These are phyloP conservation scores for Camponotus fellah DNA, from an alignment of 2,888 invertebrate genomes.

Conservation along the genomic window DNA sequence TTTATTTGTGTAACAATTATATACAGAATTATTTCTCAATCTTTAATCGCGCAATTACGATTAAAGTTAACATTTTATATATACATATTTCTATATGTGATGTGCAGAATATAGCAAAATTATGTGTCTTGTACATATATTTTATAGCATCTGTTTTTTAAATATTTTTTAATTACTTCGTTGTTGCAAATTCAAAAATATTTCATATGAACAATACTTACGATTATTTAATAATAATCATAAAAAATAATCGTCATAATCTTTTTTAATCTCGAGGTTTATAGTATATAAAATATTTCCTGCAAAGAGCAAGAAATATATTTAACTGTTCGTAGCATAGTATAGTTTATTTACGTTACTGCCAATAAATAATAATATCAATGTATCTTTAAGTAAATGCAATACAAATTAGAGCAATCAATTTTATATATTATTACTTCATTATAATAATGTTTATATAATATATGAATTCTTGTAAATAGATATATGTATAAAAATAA, in stretches of 20 bases:
- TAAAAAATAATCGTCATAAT: background rate
- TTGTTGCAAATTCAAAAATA: background rate
- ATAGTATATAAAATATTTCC: background rate
- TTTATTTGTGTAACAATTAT: slow-evolving; percentile 26
- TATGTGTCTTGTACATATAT: slow-evolving; percentile 37
- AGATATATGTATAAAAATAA: slow-evolving; percentile 72
- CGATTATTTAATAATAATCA: background rate
- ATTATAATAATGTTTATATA: slow-evolving; percentile 68
- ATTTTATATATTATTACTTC: slow-evolving; percentile 71
- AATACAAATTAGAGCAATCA: slow-evolving; percentile 68
- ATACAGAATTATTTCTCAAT: slow-evolving; percentile 2
- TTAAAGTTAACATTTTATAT: slow-evolving; percentile 25
- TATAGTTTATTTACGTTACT: slow-evolving; percentile 34
- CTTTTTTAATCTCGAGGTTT: background rate
- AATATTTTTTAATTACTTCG: slow-evolving; percentile 13
- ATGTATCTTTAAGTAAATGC: slow-evolving; percentile 44
- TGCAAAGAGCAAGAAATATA: background rate
- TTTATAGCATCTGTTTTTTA: slow-evolving; percentile 18
- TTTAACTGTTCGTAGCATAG: slow-evolving; percentile 10
- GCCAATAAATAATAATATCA: slow-evolving; percentile 26
- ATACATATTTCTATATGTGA: background rate
- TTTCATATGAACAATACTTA: background rate
- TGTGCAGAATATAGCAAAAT: slow-evolving; percentile 7
- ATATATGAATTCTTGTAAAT: slow-evolving; percentile 78
- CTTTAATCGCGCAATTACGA: slow-evolving; percentile 3